phyloP scores from a whole-genome alignment of 2,797 vertebrate genomes.

The Malurus leucopterus region DNA sequence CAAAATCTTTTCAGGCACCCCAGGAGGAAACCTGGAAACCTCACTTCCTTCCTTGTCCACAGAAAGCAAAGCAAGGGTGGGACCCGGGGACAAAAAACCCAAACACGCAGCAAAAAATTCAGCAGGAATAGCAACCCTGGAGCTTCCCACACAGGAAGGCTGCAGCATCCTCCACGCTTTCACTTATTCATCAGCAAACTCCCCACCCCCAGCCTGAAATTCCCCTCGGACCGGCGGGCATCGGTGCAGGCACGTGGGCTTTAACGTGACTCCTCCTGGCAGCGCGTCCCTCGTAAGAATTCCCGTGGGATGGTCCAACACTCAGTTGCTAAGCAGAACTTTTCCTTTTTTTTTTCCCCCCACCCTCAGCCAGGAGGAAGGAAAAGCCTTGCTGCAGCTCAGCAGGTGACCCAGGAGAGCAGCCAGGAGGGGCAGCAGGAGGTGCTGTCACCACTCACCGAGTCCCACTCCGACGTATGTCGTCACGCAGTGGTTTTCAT shows the following conservation, averaged over 20 bases:
- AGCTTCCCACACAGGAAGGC: background rate
- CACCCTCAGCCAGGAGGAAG: background rate
- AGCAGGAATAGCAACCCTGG: background rate
- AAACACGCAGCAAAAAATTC: background rate
- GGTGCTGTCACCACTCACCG: constrained; percentile 25
- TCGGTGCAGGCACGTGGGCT: background rate
- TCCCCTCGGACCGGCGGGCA: background rate
- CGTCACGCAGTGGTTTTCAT: constrained; percentile 52
- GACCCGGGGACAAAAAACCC: fast-evolving
- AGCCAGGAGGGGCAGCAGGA: background rate
- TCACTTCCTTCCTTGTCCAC: fast-evolving
- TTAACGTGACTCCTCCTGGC: background rate
- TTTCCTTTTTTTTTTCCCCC: background rate
- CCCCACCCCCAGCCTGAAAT: background rate
- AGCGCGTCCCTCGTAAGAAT: background rate
- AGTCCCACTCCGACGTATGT: constrained; percentile 38
- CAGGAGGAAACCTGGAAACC: background rate
- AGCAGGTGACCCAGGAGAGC: background rate
- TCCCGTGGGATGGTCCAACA: background rate
- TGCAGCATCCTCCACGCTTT: background rate
- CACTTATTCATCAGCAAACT: constrained; percentile 21
- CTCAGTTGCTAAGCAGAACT: background rate
- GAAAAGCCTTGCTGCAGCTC: background rate
- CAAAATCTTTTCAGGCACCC: background rate
- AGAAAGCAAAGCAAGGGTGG: fast-evolving